Conservation (phyloP, 30 jellyfish, hydroid and myxozoan genomes). For the Turritopsis rubra region DNA sequence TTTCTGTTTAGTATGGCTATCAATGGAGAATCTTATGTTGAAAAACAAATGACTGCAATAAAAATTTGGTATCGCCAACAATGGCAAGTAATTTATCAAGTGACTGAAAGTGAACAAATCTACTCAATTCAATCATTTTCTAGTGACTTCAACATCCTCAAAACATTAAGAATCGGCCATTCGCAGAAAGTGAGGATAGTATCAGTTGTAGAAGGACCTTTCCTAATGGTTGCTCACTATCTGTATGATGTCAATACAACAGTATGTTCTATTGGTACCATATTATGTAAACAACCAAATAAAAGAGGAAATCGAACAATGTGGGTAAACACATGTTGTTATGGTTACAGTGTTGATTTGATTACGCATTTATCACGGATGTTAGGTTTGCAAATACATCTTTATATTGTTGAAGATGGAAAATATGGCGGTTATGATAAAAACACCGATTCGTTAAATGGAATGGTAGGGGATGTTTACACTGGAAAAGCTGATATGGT, state of each 20-base stretch:
- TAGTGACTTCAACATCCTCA: not conserved
- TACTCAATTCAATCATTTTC: not conserved
- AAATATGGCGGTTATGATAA: slow-evolving; percentile 51
- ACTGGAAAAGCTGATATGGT: slow-evolving; percentile 77
- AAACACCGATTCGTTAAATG: slow-evolving; percentile 51
- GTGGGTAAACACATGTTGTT: slow-evolving; percentile 70
- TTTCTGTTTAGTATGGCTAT: not conserved
- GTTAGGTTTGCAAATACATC: slow-evolving; percentile 25
- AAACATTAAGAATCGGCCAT: not conserved
- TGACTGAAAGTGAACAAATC: not conserved
- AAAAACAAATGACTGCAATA: not conserved
- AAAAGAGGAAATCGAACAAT: not conserved
- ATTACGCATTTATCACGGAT: slow-evolving; percentile 24
- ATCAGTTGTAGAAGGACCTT: slow-evolving; percentile 30
- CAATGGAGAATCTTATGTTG: not conserved
- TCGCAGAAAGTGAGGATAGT: slow-evolving; percentile 1
- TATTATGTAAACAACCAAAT: slow-evolving; percentile 6
- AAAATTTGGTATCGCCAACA: not conserved
- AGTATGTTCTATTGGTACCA: slow-evolving; percentile 2
- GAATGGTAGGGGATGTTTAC: slow-evolving; percentile 70
- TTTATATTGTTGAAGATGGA: slow-evolving; percentile 74
- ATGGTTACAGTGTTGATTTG: slow-evolving; percentile 71
- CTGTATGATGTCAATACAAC: slow-evolving; percentile 13
- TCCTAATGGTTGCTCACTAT: slow-evolving; percentile 13
- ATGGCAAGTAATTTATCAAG: slow-evolving; percentile 10